Evolutionary conservation across 1,140 invertebrate species (phyloP), one percentile per base, ranked within the genome.

Genomic region (Carcinoscorpius rotundicauda): DNA sequence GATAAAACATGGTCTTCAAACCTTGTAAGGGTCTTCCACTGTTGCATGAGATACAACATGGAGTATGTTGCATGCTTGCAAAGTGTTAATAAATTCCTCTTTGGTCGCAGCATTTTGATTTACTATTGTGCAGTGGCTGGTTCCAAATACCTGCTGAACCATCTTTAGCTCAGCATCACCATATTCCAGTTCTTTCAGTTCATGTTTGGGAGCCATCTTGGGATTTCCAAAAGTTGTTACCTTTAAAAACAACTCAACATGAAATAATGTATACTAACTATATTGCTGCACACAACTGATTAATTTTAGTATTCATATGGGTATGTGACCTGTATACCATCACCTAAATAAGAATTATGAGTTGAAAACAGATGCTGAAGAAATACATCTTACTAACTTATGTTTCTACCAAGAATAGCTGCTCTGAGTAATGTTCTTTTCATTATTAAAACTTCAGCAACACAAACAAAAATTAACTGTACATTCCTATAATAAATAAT

Each of bases 1-100:
- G 29, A 29, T 29, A 29, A 29, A 29, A 29, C 29, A 29, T 29
- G 29, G 2, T 29, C 29, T 29, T 29, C 29, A 29, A 29, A 29
- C 29, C 29, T 29, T 29, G 29, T 29, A 29, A n/a, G 51, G 4
- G 48, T 61, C 60, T 51, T 61, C 29, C 6, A 51, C 50, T n/a
- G n/a, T 51, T 3, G 60, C 60, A 51, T 61, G 60, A n/a, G 60
- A 51, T 5, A 51, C 60, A 8, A 61, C 9, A 51, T 61, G 60
- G 5, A 61, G 49, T 6, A 61, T 10, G 52, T 61, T 51, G 11
- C 51, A 10, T 5, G n/a, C 29, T n/a, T 61, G 29, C 4, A 61
- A n/a, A 11, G n/a, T 50, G n/a, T 5, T 8, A 50, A 61, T 48
- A 8, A 61, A 49, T 11, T 10, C 4, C n/a, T 51, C 3, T n/a